These are phyloP conservation scores for Hoplias malabaricus DNA, from an alignment of 2,113 vertebrate species.

Conservation along the genomic window DNA sequence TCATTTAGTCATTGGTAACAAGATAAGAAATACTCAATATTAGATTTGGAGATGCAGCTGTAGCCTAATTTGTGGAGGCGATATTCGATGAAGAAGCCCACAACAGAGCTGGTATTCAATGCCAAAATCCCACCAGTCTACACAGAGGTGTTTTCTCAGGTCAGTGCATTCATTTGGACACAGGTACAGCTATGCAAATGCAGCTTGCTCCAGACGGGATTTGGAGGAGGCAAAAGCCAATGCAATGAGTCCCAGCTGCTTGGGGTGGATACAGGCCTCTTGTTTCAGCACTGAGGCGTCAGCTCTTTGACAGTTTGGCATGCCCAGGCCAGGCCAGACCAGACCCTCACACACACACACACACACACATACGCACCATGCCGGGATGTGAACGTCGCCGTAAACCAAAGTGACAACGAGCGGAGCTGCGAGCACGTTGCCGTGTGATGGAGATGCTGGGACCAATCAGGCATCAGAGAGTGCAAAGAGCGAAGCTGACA, in stretches of 20 bases:
- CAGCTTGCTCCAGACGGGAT: neutral
- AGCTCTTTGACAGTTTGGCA: conserved; percentile 43
- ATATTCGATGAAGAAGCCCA: neutral
- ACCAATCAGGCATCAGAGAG: conserved; percentile 26
- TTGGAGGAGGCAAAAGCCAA: conserved; percentile 12
- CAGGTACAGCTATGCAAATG: conserved; percentile 12
- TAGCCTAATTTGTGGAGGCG: neutral
- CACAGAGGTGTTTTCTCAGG: conserved; percentile 10
- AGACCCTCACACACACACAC: conserved; percentile 7
- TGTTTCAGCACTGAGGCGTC: conserved; percentile 29
- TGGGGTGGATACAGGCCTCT: conserved; percentile 32
- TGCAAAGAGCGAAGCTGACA: conserved; percentile 24
- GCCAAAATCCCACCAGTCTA: conserved; percentile 2
- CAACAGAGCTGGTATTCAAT: neutral
- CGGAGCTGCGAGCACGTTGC: neutral
- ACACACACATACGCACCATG: conserved; percentile 1
- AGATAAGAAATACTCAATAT: neutral
- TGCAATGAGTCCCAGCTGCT: conserved; percentile 32
- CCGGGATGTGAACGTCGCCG: conserved; percentile 4
- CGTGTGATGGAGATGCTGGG: conserved; percentile 22
- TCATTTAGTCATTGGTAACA: neutral
- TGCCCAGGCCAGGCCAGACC: conserved; percentile 25
- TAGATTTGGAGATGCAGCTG: neutral
- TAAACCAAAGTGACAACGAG: conserved; percentile 43
- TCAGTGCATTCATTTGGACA: conserved; percentile 15